Evolutionary conservation across 2,888 invertebrate genomes (phyloP), one percentile per base, ranked within the genome.

Genomic region (Orgyia antiqua): DNA sequence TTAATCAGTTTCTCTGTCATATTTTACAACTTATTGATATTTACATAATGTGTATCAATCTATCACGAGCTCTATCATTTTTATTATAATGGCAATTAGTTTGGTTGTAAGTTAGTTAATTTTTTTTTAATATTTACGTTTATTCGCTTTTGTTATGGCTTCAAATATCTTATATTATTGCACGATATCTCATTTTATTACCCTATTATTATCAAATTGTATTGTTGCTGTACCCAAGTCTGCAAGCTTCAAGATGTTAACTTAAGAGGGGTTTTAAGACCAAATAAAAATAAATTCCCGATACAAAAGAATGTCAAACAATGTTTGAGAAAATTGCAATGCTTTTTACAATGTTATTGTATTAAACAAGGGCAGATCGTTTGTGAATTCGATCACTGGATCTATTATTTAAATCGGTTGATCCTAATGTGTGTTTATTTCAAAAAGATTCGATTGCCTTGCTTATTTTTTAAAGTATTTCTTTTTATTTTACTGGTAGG

Each of bases 151-250:
- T n/a, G n/a, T n/a, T n/a, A n/a, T n/a, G 24, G 37, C 53, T 50
- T 33, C 30, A 32, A 33, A 24, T 7, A 27, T 10, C 42, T 27
- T 49, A 41, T 38, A 38, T 27, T 36, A 29, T 42, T 53, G 38
- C 39, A 43, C 37, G 39, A 58, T 53, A 49, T 55, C 46, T 55
- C 48, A 54, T 58, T 61, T 58, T 58, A 54, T 49, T 39, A 45
- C 33, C 30, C 40, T 37, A 45, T 58, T 61, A 51, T 51, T 52
- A 53, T 51, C 40, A 51, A 48, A 58, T 56, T 51, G 43, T 45
- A 51, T 51, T 50, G 45, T 46, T 43, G 42, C 43, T 26, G 28
- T 31, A 41, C 35, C 39, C 33, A 36, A 46, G 39, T 56, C 36
- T 36, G 31, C 17, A 20, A 33, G 24, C 26, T 42, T 25, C 24